A percentile compares a stretch with the other conserved stretches of the same genome.
Conservation (phyloP, 2,797 vertebrate genomes). For the Myotis pilosus region DNA sequence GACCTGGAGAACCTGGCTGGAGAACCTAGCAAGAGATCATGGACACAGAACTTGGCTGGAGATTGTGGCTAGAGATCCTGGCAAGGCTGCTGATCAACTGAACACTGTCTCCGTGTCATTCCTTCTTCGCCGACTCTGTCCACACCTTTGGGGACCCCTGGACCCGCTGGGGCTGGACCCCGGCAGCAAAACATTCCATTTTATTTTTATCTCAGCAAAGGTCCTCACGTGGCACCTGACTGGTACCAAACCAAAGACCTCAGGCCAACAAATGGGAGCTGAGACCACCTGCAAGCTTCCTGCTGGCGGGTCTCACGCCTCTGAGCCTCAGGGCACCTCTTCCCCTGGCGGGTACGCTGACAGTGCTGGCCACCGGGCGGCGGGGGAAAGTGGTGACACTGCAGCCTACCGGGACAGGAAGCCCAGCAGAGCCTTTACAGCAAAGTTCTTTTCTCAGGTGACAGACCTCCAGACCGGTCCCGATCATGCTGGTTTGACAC, state of each 20-base stretch:
- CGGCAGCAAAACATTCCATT: constrained; percentile 63
- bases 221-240: constrained; percentile 55
- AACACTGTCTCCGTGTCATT: too few relatives aligned
- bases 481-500: neutral
- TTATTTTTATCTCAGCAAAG: constrained; percentile 60
- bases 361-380: constrained; percentile 22
- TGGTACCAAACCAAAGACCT: constrained; percentile 28
- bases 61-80: too few relatives aligned
- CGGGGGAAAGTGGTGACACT: neutral
- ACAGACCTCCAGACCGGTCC: neutral
- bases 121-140: too few relatives aligned
- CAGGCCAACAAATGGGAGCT: neutral
- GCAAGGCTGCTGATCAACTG: too few relatives aligned
- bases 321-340: neutral
- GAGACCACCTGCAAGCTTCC: neutral
- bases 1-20: too few relatives aligned
- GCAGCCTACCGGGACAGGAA: neutral
- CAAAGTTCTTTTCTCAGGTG: neutral
- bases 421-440: neutral
- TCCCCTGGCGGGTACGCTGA: neutral
- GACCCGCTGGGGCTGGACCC: too few relatives aligned
- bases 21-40: too few relatives aligned
- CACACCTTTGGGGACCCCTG: too few relatives aligned
- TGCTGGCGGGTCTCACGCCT: neutral
- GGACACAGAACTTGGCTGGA: too few relatives aligned